phyloP scores from a whole-genome alignment of 2,888 invertebrate genomes.

The Chaitophorus viminalis region DNA sequence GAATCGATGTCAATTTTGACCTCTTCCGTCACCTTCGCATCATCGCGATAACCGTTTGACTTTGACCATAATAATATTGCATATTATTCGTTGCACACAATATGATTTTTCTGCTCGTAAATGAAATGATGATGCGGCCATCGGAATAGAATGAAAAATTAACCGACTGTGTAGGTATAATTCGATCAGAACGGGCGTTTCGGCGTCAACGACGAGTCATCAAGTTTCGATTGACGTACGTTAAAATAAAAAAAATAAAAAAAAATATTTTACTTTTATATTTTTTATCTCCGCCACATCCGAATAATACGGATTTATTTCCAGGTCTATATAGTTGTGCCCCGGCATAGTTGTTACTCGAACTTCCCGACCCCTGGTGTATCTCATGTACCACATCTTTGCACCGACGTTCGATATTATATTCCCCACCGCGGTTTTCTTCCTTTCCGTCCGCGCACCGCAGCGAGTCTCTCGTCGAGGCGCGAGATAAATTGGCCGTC shows the following conservation, averaged over 20 bases:
- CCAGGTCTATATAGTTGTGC: neutral
- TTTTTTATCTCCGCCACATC: neutral
- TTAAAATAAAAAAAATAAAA: no score
- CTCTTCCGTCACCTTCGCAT: no score
- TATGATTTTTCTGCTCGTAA: no score
- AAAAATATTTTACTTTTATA: neutral
- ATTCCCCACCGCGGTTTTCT: neutral
- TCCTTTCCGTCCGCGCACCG: neutral
- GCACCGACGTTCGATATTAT: conserved; percentile 11
- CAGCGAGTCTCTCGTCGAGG: neutral
- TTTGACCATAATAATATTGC: no score
- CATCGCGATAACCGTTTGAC: no score
- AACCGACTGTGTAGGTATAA: neutral
- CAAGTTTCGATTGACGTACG: conserved; percentile 8
- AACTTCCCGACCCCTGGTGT: no score
- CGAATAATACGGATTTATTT: neutral
- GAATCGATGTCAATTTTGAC: no score
- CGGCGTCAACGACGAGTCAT: neutral
- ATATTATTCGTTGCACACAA: no score
- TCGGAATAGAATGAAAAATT: neutral
- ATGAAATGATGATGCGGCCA: no score
- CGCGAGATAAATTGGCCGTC: conserved; percentile 28
- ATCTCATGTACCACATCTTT: neutral
- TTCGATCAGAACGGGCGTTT: no score
- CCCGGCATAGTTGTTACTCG: neutral